phyloP scores from a whole-genome alignment of 2,113 vertebrate genomes.

The Cololabis saira region DNA sequence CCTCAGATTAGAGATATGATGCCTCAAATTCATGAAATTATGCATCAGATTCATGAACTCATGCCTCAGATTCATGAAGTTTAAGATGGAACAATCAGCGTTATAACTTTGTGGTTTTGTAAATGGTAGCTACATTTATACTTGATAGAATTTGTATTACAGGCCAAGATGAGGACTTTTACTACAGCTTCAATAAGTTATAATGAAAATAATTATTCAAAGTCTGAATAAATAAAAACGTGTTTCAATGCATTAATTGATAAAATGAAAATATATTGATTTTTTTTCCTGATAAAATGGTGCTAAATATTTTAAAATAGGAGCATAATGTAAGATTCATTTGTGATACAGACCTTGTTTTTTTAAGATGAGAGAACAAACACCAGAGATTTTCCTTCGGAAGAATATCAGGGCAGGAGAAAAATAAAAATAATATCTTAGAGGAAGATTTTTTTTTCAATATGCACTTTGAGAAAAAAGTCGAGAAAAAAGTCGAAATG shows the following conservation, averaged over 20 bases:
- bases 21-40: too few relatives aligned
- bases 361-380: too few relatives aligned
- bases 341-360: constrained; percentile 61
- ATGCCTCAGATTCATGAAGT: too few relatives aligned
- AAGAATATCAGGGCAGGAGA: too few relatives aligned
- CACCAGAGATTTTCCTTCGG: too few relatives aligned
- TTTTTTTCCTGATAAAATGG: constrained; percentile 58
- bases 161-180: not conserved
- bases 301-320: constrained; percentile 74
- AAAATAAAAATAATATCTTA: too few relatives aligned
- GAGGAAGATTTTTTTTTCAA: too few relatives aligned
- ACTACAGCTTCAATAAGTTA: constrained; percentile 43
- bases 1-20: too few relatives aligned
- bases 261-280: too few relatives aligned
- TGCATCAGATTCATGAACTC: too few relatives aligned
- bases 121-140: constrained; percentile 18
- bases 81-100: constrained; percentile 25
- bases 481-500: too few relatives aligned
- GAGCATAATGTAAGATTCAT: constrained; percentile 73
- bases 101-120: constrained; percentile 28
- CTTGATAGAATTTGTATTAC: constrained; percentile 10
- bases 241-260: constrained; percentile 22
- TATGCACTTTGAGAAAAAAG: too few relatives aligned
- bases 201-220: constrained; percentile 78
- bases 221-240: constrained; percentile 37